Evolutionary conservation across 2,888 invertebrate species (phyloP).

Genomic region (Diloba caeruleocephala): DNA sequence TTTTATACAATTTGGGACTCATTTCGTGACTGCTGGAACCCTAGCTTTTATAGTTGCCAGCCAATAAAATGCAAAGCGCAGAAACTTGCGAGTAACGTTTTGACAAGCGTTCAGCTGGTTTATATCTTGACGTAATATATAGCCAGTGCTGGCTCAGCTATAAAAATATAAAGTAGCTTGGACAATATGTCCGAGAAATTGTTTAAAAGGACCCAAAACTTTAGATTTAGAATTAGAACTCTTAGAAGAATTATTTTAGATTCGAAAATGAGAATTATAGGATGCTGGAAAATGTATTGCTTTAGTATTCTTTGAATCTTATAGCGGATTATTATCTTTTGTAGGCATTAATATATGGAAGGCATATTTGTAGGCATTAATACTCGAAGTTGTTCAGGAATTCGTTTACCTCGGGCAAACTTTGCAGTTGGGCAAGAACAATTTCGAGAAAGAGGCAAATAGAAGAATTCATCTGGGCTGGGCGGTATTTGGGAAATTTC

Average conservation of each 20-base stretch:
- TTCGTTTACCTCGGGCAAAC: too few relatives aligned
- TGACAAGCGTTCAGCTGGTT: slow-evolving; percentile 37
- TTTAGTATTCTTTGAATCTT: too few relatives aligned
- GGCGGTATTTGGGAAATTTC: too few relatives aligned
- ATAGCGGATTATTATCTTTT: too few relatives aligned
- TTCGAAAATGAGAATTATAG: slow-evolving; percentile 20
- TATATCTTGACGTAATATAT: slow-evolving; percentile 31
- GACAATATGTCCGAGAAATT: slow-evolving; percentile 22
- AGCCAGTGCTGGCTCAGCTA: slow-evolving; percentile 24
- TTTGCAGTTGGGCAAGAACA: too few relatives aligned
- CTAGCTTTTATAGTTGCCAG: slow-evolving; percentile 31
- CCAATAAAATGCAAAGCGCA: slow-evolving; percentile 63
- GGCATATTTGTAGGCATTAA: too few relatives aligned
- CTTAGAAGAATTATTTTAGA: slow-evolving; percentile 30
- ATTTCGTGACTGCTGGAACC: slow-evolving; percentile 16
- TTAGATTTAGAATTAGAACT: slow-evolving; percentile 25
- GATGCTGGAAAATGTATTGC: too few relatives aligned
- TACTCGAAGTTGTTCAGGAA: too few relatives aligned
- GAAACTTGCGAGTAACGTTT: slow-evolving; percentile 61
- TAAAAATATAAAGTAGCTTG: slow-evolving; percentile 32
- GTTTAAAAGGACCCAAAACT: slow-evolving; percentile 24
- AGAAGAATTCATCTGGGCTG: too few relatives aligned
- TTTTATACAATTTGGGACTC: slow-evolving; percentile 22
- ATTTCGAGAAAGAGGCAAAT: too few relatives aligned
- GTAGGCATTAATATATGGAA: too few relatives aligned